phyloP scores from a whole-genome alignment of 2,888 invertebrate species.

The Noctua comes region DNA sequence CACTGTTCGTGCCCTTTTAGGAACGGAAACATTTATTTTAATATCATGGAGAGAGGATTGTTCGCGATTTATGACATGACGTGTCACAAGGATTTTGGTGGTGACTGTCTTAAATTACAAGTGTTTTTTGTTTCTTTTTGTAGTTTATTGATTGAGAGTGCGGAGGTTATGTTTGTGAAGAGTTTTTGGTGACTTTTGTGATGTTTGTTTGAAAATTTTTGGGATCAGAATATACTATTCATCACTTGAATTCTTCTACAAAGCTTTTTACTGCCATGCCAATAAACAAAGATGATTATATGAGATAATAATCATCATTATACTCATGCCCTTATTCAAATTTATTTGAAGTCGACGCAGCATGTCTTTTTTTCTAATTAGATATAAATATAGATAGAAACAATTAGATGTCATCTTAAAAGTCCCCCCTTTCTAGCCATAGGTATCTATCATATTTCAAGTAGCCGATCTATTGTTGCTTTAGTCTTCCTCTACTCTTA shows the following conservation, averaged over 20 bases:
- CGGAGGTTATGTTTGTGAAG: constrained; percentile 22
- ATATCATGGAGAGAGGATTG: constrained; percentile 62
- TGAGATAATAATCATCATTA: not conserved
- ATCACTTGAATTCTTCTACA: not conserved
- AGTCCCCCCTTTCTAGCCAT: not conserved
- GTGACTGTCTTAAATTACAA: constrained; percentile 39
- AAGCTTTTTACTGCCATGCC: too few species aligned
- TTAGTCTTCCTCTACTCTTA: not conserved
- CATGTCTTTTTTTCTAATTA: not conserved
- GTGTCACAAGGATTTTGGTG: constrained; percentile 55
- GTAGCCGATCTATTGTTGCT: not conserved
- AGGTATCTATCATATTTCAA: not conserved
- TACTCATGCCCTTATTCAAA: not conserved
- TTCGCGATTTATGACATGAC: constrained; percentile 67
- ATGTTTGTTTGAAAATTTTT: not conserved
- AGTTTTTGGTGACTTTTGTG: not conserved
- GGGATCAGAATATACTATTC: not conserved
- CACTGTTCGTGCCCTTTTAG: constrained; percentile 76
- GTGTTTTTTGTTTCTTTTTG: constrained; percentile 20
- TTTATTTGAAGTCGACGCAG: not conserved
- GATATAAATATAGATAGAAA: too few species aligned
- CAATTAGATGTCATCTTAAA: not conserved
- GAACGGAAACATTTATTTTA: constrained; percentile 83
- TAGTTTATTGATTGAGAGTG: constrained; percentile 26
- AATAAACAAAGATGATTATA: not conserved